These are phyloP conservation scores for Ennomos quercinarius DNA, from an alignment of 2,888 invertebrate genomes.

Conservation along the genomic window DNA sequence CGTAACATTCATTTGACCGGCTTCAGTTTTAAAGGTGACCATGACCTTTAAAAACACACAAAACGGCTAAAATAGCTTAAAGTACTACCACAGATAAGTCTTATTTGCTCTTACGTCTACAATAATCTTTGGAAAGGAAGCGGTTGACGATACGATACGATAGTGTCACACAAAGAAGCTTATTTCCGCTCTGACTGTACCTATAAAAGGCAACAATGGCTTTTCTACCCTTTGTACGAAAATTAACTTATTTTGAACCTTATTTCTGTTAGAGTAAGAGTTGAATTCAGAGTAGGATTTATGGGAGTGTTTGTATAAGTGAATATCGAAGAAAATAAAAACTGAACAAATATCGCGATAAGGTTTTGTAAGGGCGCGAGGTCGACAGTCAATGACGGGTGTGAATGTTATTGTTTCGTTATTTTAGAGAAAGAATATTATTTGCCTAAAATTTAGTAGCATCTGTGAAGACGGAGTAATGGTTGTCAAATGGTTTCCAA, in stretches of 20 bases:
- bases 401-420: slow-evolving; percentile 51
- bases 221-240: slow-evolving; percentile 49
- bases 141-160: slow-evolving; percentile 79
- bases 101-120: slow-evolving; percentile 78
- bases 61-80: slow-evolving; percentile 8
- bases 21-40: slow-evolving; percentile 4
- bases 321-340: slow-evolving; percentile 81
- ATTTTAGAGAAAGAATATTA: slow-evolving; percentile 24
- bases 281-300: slow-evolving; percentile 14
- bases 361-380: slow-evolving; percentile 82
- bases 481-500: no score
- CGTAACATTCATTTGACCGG: no score
- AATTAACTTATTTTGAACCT: slow-evolving; percentile 45
- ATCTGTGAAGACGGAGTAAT: slow-evolving; percentile 46
- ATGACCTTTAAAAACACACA: slow-evolving; percentile 12
- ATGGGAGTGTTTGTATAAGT: slow-evolving; percentile 61
- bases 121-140: slow-evolving; percentile 81
- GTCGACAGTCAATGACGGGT: slow-evolving; percentile 72
- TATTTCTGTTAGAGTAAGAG: slow-evolving; percentile 32
- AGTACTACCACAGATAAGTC: slow-evolving; percentile 60
- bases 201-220: slow-evolving; percentile 65
- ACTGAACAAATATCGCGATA: slow-evolving; percentile 82
- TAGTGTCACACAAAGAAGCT: slow-evolving; percentile 82
- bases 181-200: slow-evolving; percentile 78
- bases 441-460: slow-evolving; percentile 48